These are phyloP conservation scores for Stichopus chloronotus DNA, from an alignment of 35 echinoderm and acorn worm species.

Conservation along the genomic window DNA sequence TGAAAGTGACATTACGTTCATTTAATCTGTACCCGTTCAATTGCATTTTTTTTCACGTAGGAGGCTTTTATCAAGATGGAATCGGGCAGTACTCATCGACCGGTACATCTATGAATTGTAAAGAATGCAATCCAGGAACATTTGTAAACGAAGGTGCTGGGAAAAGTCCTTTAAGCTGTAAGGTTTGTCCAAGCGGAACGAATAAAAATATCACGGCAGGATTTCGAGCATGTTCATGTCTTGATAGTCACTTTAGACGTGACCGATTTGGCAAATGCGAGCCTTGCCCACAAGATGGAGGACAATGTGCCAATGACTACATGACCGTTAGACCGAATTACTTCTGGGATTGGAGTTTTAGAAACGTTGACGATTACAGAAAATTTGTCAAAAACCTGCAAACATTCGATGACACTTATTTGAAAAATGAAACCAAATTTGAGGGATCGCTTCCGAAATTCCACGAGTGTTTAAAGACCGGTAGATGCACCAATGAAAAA, in stretches of 20 bases:
- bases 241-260: slow-evolving; percentile 17
- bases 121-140: slow-evolving; percentile 55
- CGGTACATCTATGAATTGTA: not conserved
- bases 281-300: slow-evolving; percentile 40
- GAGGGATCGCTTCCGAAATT: slow-evolving; percentile 4
- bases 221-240: slow-evolving; percentile 61
- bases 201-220: not conserved
- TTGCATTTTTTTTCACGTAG: not conserved
- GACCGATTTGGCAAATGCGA: slow-evolving; percentile 46
- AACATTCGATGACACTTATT: not conserved
- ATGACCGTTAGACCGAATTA: slow-evolving; percentile 16
- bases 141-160: slow-evolving; percentile 10
- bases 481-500: not conserved
- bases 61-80: slow-evolving; percentile 61
- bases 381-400: slow-evolving; percentile 41
- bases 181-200: slow-evolving; percentile 58
- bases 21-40: too few species aligned
- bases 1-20: too few species aligned
- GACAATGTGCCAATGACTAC: slow-evolving; percentile 37
- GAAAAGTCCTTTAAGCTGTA: slow-evolving; percentile 5
- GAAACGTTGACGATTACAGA: slow-evolving; percentile 25
- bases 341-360: slow-evolving; percentile 52
- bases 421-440: not conserved
- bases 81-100: slow-evolving; percentile 9
- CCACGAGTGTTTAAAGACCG: not conserved